Base-by-base conservation (phyloP, 2,797 vertebrate species). In the Melanotaenia pygmaea region DNA sequence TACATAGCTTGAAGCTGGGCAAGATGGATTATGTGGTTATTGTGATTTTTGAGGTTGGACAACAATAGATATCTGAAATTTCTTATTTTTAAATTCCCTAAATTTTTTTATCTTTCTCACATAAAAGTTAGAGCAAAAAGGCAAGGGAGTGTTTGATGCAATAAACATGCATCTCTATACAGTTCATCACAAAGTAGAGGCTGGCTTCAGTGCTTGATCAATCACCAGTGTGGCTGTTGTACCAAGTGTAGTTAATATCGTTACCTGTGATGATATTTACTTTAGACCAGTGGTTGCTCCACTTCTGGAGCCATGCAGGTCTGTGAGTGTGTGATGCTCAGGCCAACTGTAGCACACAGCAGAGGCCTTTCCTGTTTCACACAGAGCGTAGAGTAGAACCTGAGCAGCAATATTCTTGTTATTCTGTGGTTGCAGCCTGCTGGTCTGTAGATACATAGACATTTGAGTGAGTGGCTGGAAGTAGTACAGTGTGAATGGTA, bases 401-500 rank as follows among this genome's bases (percentile, higher is more conserved):
- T 63, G 73, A 81, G 77, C 75, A 70, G 80, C 89, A 74, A 66
- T 79, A 83, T 90, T 92, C 90, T 93, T 74, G 87, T 93, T 92
- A 90, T 91, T 86, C 86, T 82, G 81, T 57, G 88, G 93, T 95
- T 69, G 82, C 92, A 91, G 92, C 90, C 93, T 91, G 92, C 93
- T 94, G 92, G 89, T 90, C 91, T 89, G 89, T 76, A 92, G 90
- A 93, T 93, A 93, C 91, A 88, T 76, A 80, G 80, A 88, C 85
- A 84, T 86, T 85, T 86, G 89, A 83, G 75, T 70, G 84, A 87
- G 84, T 79, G 90, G 88, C 89, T 87, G 87, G 67, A 83, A 90
- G 82, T 89, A 91, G 85, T 69, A 83, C 92, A 65, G 90, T 92
- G 92, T 94, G 92, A 94, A 93, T 85, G 82, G 93, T 87, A 92